Evolutionary conservation across 2,797 vertebrate genomes (phyloP).

Genomic region (Oreochromis grahami): DNA sequence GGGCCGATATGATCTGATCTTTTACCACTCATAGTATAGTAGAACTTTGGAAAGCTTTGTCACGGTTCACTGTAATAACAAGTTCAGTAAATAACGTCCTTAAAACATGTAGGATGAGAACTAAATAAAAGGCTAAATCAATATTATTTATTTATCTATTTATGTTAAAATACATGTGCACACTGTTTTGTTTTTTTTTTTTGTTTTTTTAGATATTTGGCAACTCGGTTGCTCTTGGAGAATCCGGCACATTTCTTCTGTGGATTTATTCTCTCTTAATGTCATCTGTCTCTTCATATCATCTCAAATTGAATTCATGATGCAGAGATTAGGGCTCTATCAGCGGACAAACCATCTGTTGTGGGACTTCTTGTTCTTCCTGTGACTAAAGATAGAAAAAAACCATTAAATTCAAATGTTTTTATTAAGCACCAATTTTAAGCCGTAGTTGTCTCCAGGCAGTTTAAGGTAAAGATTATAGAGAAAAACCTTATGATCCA

Average conservation of each 20-base stretch:
- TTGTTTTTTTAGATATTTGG: neutral
- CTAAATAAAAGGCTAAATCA: neutral
- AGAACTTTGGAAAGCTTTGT: neutral
- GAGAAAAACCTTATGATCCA: neutral
- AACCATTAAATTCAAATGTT: neutral
- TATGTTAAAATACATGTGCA: neutral
- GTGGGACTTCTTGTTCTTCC: neutral
- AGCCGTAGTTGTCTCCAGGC: neutral
- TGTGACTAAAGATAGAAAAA: neutral
- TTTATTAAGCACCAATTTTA: neutral
- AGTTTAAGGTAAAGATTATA: neutral
- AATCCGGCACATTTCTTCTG: neutral
- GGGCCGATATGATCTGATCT: neutral
- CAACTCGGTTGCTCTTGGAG: neutral
- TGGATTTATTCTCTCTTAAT: neutral
- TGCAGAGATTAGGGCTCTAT: neutral
- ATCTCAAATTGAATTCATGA: neutral
- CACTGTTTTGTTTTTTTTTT: accelerated
- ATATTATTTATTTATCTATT: neutral
- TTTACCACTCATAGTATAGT: neutral
- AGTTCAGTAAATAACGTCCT: neutral
- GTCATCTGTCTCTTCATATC: neutral
- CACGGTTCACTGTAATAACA: neutral
- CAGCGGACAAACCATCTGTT: neutral
- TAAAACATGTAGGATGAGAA: neutral